Base-by-base conservation (phyloP, 2,888 invertebrate species). In the Crematogaster levior region DNA sequence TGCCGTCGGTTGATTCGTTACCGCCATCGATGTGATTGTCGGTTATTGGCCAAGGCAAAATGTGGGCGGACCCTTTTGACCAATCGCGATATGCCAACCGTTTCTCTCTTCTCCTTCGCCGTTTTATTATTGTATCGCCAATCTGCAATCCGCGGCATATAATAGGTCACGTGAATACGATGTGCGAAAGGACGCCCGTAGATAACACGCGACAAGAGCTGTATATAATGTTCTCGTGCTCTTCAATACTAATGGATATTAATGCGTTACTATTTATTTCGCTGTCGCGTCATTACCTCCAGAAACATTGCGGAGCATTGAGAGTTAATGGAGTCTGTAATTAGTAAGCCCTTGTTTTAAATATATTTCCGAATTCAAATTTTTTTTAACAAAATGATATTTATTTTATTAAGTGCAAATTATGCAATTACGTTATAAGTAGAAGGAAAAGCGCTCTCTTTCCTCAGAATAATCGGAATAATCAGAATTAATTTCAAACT, bases 1-100 rank as follows among this genome's bases (percentile, higher is more conserved):
- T 27, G 43, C n/a, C 48, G 21, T 46, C 60, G 2, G 63, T 34
- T 56, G 88, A 84, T 87, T 88, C 89, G 90, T 88, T 85, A 81
- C 81, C 61, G 68, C 1, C 15, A 7, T 40, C 40, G 40, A 12
- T 24, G 12, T 0, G 43, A 27, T 43, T 43, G 43, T 27, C 10
- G 27, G 18, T 56, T 24, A 61, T 65, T 83, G 84, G 88, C 70
- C 83, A 87, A 83, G 58, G 18, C 68, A 65, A 66, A 56, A 43
- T n/a, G 53, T 43, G 53, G 75, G 73, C 70, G 60, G 46, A 15
- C 4, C 24, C 5, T 9, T 7, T 61, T 24, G 73, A 70, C 85
- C 85, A 88, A 86, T 85, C 85, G 81, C 30, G 21, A 34, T 56
- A n/a, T 63, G 51, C 53, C 53, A 24, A 51, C 27, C 43, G n/a